These are phyloP conservation scores for Zoroaster sp. DNA, from an alignment of 53 echinoderm and acorn worm species.

Conservation along the genomic window DNA sequence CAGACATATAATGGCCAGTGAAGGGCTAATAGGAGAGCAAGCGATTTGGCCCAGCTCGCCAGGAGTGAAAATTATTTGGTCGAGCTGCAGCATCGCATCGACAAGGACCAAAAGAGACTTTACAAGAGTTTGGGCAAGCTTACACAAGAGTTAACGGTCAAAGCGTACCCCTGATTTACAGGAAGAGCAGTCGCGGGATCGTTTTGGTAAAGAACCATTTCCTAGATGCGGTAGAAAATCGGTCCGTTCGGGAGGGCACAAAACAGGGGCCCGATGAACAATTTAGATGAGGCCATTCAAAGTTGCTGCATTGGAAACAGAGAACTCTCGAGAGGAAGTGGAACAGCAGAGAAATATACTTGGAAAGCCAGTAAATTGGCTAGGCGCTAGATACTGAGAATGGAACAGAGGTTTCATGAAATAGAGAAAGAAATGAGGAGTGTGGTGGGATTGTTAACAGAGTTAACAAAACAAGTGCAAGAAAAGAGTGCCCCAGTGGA, in stretches of 20 bases:
- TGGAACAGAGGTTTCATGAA: background rate
- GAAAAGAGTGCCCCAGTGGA: no score
- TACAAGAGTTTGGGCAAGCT: no score
- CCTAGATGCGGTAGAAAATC: no score
- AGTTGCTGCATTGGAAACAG: conserved; percentile 5
- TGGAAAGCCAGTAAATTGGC: conserved; percentile 2
- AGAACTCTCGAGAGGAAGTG: background rate
- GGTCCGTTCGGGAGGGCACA: no score
- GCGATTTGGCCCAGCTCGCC: conserved; percentile 16
- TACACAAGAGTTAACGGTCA: no score
- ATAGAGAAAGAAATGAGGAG: background rate
- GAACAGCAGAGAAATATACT: conserved; percentile 3
- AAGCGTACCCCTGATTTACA: conserved; percentile 39
- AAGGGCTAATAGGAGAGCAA: no score
- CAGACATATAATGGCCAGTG: no score
- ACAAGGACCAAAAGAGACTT: no score
- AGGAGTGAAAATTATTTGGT: conserved; percentile 4
- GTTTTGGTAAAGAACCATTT: background rate
- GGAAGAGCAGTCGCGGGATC: background rate
- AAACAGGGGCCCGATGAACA: no score
- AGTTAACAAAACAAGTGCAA: background rate
- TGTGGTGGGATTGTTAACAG: background rate
- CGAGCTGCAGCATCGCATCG: conserved; percentile 11
- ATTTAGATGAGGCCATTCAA: no score
- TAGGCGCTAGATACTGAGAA: background rate